These are phyloP conservation scores for Sarotherodon lohbergeri DNA, from an alignment of 2,113 vertebrate species.

Conservation along the genomic window DNA sequence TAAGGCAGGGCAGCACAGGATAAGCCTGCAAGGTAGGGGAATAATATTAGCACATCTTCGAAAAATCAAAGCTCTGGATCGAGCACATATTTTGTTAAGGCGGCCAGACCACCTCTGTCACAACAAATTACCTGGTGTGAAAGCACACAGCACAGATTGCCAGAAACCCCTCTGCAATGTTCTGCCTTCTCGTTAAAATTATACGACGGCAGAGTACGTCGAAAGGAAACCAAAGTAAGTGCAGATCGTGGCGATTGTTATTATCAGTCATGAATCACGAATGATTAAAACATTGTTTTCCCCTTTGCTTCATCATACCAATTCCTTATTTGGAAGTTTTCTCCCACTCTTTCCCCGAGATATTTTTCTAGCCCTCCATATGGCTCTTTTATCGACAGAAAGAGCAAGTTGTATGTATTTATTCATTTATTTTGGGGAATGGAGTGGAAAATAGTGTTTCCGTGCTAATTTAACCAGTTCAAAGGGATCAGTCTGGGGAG, in stretches of 20 bases:
- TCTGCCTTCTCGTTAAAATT: background rate
- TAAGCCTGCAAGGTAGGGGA: slow-evolving; percentile 52
- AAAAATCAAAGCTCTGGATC: slow-evolving; percentile 31
- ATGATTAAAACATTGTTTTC: slow-evolving; percentile 11
- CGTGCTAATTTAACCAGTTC: slow-evolving; percentile 59
- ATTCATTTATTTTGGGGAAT: slow-evolving; percentile 55
- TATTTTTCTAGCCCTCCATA: slow-evolving; percentile 12
- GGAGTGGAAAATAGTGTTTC: slow-evolving; percentile 54
- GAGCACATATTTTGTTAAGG: slow-evolving; percentile 15
- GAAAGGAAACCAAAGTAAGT: background rate
- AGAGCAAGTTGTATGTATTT: slow-evolving; percentile 40
- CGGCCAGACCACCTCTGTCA: slow-evolving; percentile 33
- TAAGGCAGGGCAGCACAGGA: slow-evolving; percentile 36
- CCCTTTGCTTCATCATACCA: background rate
- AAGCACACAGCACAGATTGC: slow-evolving; percentile 7
- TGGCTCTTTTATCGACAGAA: slow-evolving; percentile 27
- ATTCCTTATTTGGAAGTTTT: slow-evolving; percentile 21
- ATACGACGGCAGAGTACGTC: background rate
- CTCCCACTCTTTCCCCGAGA: background rate
- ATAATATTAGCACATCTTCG: slow-evolving; percentile 52
- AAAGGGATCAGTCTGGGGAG: slow-evolving; percentile 49
- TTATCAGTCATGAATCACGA: slow-evolving; percentile 19
- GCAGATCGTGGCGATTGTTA: background rate
- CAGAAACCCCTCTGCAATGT: background rate
- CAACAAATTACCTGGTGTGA: slow-evolving; percentile 24